Evolutionary conservation across 2,888 invertebrate species (phyloP).

Genomic region (Spodoptera exigua): DNA sequence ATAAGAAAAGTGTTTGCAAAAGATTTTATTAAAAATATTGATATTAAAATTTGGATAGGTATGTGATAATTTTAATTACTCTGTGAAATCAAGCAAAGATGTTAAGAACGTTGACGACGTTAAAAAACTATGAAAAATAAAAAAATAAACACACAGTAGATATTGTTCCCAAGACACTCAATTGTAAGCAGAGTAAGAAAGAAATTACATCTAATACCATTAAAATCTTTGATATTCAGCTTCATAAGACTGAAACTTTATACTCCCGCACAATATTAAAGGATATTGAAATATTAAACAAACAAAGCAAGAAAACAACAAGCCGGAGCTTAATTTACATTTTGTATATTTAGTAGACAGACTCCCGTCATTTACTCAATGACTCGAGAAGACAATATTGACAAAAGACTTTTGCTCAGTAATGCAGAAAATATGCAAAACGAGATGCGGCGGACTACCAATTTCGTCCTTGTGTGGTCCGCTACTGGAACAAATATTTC

Average conservation of each 20-base stretch:
- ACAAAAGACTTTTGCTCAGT: constrained; percentile 82
- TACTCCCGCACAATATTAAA: constrained; percentile 60
- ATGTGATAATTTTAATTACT: constrained; percentile 15
- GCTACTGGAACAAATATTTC: constrained; percentile 68
- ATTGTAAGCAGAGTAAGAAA: constrained; percentile 38
- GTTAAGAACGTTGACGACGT: constrained; percentile 9
- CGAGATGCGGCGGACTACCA: constrained; percentile 70
- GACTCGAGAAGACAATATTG: constrained; percentile 83
- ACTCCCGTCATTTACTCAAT: constrained; percentile 75
- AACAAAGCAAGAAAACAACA: constrained; percentile 63
- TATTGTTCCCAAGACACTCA: constrained; percentile 39
- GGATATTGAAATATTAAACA: constrained; percentile 60
- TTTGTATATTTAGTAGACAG: constrained; percentile 71
- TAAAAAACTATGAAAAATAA: constrained; percentile 42
- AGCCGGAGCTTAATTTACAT: constrained; percentile 69
- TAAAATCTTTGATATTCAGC: constrained; percentile 62
- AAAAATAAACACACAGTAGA: constrained; percentile 35
- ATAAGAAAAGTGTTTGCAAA: constrained; percentile 11
- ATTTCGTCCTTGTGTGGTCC: constrained; percentile 80
- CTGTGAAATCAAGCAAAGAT: constrained; percentile 19
- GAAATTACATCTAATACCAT: constrained; percentile 63
- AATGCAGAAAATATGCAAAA: constrained; percentile 87
- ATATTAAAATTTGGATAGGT: constrained; percentile 19
- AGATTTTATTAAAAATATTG: too few species aligned
- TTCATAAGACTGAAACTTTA: constrained; percentile 65